A percentile compares a stretch with the other conserved stretches of the same genome.
phyloP scores from a whole-genome alignment of 1,140 invertebrate species.

The Drosophila pachea region DNA sequence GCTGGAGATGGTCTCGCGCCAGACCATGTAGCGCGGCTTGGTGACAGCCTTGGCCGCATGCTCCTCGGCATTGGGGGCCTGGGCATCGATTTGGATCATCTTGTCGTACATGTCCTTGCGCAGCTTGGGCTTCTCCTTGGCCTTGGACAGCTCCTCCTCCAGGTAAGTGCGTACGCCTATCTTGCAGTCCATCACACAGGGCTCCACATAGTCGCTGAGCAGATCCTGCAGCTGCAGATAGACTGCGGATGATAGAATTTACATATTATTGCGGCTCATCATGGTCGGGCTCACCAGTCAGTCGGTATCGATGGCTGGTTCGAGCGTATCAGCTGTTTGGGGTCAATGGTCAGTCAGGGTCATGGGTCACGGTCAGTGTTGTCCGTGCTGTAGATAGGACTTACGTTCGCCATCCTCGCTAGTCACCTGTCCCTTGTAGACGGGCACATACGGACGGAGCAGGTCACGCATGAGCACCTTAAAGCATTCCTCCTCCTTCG shows the following conservation, averaged over 20 bases:
- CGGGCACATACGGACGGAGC: constrained; percentile 92
- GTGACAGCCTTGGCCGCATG: constrained; percentile 93
- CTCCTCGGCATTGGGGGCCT: constrained; percentile 94
- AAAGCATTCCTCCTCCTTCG: constrained; percentile 93
- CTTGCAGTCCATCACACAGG: constrained; percentile 98
- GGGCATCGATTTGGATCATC: constrained; percentile 96
- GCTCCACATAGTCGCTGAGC: constrained; percentile 91
- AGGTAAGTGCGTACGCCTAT: constrained; percentile 96
- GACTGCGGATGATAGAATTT: constrained; percentile 48
- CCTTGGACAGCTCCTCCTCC: constrained; percentile 95
- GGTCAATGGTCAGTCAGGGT: not conserved
- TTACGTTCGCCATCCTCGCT: constrained; percentile 90
- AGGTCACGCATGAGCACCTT: constrained; percentile 92
- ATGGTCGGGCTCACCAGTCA: not conserved
- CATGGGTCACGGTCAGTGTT: not conserved
- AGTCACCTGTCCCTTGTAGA: constrained; percentile 91
- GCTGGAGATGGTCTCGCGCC: constrained; percentile 98
- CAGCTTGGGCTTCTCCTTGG: constrained; percentile 95
- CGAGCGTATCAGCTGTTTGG: not conserved
- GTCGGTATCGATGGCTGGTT: too few relatives aligned
- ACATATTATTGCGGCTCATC: not conserved
- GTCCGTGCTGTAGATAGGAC: constrained; percentile 51
- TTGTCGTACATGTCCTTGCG: constrained; percentile 99
- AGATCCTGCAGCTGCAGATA: constrained; percentile 96
- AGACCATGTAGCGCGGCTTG: constrained; percentile 98